Base-by-base conservation (phyloP, 1,140 invertebrate genomes). In the Papilio polyxenes region DNA sequence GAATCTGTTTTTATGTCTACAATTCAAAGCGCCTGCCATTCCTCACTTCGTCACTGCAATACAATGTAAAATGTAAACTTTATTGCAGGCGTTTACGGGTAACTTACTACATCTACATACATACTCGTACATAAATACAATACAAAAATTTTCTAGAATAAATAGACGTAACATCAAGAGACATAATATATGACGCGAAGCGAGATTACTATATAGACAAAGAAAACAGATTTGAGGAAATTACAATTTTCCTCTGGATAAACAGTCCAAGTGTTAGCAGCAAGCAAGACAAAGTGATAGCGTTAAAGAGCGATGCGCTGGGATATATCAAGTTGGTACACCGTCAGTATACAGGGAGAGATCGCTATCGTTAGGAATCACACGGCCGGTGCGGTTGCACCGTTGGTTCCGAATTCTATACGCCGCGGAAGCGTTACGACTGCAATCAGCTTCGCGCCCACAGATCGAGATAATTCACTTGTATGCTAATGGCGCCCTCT, bases 401-500 rank as follows among this genome's bases (percentile, higher is more conserved):
- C 84, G 87, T 88, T 89, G 85, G 86, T 84, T 89, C 91, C 91
- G 86, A 93, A 94, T 92, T 91, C 88, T 91, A 92, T 92, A 90
- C 87, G 90, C 87, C 80, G 88, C 91, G 92, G 92, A 92, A 92
- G 91, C 86, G 83, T 85, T 84, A 81, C 84, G 86, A 87, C 85
- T 85, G 86, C 88, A 92, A 93, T 92, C 91, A 89, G 88, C 87
- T 81, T 85, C 84, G 85, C 88, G 83, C 87, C 85, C 84, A 84
- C 83, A 92, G 88, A 93, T 93, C 92, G 89, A 89, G 91, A 93
- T 93, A 91, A 91, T 90, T 90, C 23, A 89, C 91, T 92, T 93
- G 90, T 94, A 94, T 94, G 93, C 92, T 91, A 93, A 94, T 93
- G 85, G 87, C 81, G 86, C 87, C 87, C 88, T 88, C 92, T 92